These are phyloP conservation scores for Netelia inedita DNA, from an alignment of 2,888 invertebrate species.

Conservation along the genomic window DNA sequence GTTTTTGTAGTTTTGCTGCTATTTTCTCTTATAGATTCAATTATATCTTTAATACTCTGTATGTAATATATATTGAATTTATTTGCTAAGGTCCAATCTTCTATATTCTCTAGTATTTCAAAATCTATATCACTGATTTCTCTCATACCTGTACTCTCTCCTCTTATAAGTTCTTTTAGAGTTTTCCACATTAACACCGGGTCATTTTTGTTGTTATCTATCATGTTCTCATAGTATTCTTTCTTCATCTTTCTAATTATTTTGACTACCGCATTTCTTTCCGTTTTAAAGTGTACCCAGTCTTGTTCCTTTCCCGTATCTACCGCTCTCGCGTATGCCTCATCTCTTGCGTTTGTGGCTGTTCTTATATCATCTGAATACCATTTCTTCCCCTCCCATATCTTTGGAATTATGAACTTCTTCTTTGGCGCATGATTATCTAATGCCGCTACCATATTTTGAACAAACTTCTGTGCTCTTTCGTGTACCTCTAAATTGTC, in stretches of 20 bases:
- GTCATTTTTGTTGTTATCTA: constrained; percentile 33
- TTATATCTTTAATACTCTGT: no score
- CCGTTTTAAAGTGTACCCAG: background rate
- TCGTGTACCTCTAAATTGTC: background rate
- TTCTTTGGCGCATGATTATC: constrained; percentile 20
- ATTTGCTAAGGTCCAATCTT: no score
- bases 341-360: constrained; percentile 15
- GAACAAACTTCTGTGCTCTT: background rate
- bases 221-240: constrained; percentile 18
- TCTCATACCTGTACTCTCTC: background rate
- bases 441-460: background rate
- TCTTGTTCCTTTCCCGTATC: background rate
- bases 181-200: constrained; percentile 40
- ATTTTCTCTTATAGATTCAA: background rate
- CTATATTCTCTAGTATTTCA: no score
- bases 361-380: constrained; percentile 23
- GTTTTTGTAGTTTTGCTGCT: no score
- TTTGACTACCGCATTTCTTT: constrained; percentile 22
- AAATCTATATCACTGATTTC: background rate
- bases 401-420: background rate
- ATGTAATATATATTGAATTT: no score
- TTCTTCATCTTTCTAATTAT: constrained; percentile 11
- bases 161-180: constrained; percentile 28
- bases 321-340: background rate
- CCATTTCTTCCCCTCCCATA: no score